Evolutionary conservation across 2,888 invertebrate genomes (phyloP).

Genomic region (Dioctria rufipes): DNA sequence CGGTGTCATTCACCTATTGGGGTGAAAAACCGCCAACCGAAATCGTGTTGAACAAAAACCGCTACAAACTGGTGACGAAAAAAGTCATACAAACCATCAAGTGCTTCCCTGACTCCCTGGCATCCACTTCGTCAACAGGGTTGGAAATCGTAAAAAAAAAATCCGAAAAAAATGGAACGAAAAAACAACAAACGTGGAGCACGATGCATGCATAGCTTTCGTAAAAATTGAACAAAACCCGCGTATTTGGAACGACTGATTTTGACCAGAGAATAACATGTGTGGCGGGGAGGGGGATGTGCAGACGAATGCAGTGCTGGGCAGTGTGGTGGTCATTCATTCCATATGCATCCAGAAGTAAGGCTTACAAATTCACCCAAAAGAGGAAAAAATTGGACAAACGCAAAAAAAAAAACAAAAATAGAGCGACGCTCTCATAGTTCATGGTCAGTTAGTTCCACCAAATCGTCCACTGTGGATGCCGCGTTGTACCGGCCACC

Average conservation of each 20-base stretch:
- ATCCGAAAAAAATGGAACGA: too few relatives aligned
- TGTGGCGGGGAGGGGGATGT: background rate
- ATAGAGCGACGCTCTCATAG: constrained; percentile 55
- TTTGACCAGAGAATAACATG: background rate
- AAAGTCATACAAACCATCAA: constrained; percentile 55
- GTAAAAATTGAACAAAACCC: constrained; percentile 44
- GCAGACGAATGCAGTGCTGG: background rate
- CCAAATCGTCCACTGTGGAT: constrained; percentile 55
- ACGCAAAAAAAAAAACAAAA: constrained; percentile 27
- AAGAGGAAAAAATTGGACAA: constrained; percentile 39
- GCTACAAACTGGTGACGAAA: constrained; percentile 59
- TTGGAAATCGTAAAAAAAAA: constrained; percentile 27
- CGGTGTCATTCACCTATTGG: constrained; percentile 55
- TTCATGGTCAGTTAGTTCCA: constrained; percentile 59
- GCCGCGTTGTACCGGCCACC: constrained; percentile 36
- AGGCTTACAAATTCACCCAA: constrained; percentile 49
- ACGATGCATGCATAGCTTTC: constrained; percentile 49
- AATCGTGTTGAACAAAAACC: constrained; percentile 59
- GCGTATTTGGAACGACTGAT: constrained; percentile 24
- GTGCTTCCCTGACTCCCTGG: constrained; percentile 54
- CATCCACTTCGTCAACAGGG: constrained; percentile 54
- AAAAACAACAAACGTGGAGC: constrained; percentile 32
- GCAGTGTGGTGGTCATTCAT: background rate
- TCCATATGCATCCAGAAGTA: background rate
- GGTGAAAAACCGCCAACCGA: constrained; percentile 58